Percentiles rank a stretch among this genome's conserved stretches.
Evolutionary conservation across 2,113 vertebrate species (phyloP).

Genomic region (Corythaixoides concolor): DNA sequence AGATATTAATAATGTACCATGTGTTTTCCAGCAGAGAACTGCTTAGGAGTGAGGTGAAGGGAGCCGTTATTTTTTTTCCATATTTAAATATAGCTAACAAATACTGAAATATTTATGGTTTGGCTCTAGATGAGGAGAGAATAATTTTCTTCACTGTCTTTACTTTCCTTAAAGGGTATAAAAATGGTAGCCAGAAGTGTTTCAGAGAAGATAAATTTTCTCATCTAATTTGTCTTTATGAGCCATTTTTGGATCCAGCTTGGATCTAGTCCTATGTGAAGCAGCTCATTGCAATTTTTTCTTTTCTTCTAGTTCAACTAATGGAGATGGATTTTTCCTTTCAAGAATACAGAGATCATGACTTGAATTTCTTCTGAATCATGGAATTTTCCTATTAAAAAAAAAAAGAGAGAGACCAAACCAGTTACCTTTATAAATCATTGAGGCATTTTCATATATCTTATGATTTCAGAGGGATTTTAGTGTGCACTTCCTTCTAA

Average conservation of each 20-base stretch:
- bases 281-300: not conserved
- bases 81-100: slow-evolving; percentile 27
- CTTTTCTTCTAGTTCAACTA: not conserved
- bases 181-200: not conserved
- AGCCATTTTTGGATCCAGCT: not conserved
- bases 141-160: not conserved
- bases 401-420: not conserved
- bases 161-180: slow-evolving; percentile 10
- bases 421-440: not conserved
- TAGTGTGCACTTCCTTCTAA: not conserved
- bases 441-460: not conserved
- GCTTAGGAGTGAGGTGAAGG: not conserved
- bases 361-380: not conserved
- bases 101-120: slow-evolving; percentile 27
- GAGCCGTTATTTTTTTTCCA: not conserved
- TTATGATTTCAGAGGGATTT: not conserved
- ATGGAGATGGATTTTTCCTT: not conserved
- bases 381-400: not conserved
- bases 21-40: not conserved
- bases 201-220: not conserved
- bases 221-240: not conserved
- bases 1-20: not conserved
- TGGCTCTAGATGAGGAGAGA: not conserved
- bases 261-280: not conserved
- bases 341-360: not conserved